Percentiles rank a stretch among this genome's conserved stretches.
Conservation (phyloP, 2,113 vertebrate genomes). For the Istiophorus platypterus region DNA sequence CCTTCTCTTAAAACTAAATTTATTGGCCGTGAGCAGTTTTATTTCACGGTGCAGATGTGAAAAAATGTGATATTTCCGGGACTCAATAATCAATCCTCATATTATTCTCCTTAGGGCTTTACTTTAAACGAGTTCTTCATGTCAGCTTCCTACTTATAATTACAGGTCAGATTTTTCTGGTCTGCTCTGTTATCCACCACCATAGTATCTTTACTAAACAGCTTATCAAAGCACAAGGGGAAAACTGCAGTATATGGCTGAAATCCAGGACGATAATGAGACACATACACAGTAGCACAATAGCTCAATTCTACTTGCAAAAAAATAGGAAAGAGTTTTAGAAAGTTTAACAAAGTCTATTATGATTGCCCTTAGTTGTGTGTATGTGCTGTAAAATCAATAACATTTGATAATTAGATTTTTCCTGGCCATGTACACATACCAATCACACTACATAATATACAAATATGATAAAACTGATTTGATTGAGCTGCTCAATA, state of each 20-base stretch:
- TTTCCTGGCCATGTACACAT: background rate
- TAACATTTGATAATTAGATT: background rate
- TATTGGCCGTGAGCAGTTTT: background rate
- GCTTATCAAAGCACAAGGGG: background rate
- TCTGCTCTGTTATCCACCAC: background rate
- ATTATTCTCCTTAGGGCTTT: background rate
- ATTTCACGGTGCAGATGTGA: background rate
- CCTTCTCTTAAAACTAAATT: background rate
- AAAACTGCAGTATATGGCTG: background rate
- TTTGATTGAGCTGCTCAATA: background rate
- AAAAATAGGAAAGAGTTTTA: background rate
- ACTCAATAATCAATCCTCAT: too few species aligned
- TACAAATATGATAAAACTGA: background rate
- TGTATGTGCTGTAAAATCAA: background rate
- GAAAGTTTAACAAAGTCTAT: conserved; percentile 4
- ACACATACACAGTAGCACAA: background rate
- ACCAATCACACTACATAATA: background rate
- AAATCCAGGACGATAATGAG: background rate
- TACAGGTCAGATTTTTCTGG: background rate
- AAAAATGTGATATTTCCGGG: background rate
- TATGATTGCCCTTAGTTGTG: background rate
- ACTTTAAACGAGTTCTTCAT: background rate
- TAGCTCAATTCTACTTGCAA: background rate
- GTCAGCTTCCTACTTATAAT: background rate
- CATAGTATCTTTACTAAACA: background rate